Percentiles rank a stretch among this genome's conserved stretches.
Conservation (phyloP, 2,113 vertebrate species). For the Illadopsis cleaveri region DNA sequence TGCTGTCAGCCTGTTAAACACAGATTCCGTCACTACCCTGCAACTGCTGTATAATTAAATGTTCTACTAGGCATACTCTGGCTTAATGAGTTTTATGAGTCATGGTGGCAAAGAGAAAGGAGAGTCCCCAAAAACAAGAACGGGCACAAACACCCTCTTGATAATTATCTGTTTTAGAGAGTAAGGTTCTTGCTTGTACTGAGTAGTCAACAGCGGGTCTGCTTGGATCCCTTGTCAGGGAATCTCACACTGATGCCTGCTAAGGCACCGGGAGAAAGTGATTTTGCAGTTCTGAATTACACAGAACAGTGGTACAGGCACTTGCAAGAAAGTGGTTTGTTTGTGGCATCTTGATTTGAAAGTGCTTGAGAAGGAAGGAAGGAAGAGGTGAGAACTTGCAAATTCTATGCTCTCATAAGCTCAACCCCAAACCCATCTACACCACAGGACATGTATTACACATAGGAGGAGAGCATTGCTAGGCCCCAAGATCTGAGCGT, state of each 20-base stretch:
- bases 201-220: neutral
- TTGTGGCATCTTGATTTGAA: neutral
- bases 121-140: slow-evolving; percentile 41
- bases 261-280: neutral
- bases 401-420: neutral
- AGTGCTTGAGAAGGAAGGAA: slow-evolving; percentile 18
- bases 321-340: slow-evolving; percentile 4
- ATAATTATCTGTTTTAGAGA: slow-evolving; percentile 14
- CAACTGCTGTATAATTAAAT: slow-evolving; percentile 46
- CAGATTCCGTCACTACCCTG: slow-evolving; percentile 7
- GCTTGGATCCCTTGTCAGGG: neutral
- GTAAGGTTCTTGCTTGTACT: neutral
- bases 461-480: neutral
- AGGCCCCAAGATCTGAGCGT: neutral
- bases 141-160: neutral
- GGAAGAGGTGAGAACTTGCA: slow-evolving; percentile 37
- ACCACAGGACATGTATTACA: neutral
- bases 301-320: neutral
- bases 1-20: slow-evolving; percentile 6
- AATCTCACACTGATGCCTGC: neutral
- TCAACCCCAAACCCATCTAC: neutral
- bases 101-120: slow-evolving; percentile 7
- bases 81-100: slow-evolving; percentile 49
- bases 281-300: neutral
- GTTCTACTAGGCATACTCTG: slow-evolving; percentile 27